Conservation (phyloP, 1,140 invertebrate species). For the Platyura marginata region DNA sequence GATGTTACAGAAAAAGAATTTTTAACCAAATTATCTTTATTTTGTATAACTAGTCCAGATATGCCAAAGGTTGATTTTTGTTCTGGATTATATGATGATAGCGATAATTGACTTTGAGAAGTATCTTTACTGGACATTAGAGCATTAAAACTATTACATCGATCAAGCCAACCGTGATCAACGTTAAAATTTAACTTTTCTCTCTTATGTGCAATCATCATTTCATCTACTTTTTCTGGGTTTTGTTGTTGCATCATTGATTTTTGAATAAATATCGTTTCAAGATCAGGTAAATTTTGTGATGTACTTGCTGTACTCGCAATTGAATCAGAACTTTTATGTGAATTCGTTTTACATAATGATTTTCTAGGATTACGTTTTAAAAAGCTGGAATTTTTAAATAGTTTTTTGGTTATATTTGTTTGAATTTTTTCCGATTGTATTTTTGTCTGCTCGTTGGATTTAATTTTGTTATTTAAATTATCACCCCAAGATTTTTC, state of each 20-base stretch:
- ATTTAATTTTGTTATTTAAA: slow-evolving; percentile 27
- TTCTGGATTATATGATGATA: too few relatives aligned
- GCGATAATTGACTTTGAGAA: too few relatives aligned
- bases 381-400: slow-evolving; percentile 41
- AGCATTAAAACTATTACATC: too few relatives aligned
- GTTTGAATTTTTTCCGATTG: neutral
- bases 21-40: too few relatives aligned
- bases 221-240: neutral
- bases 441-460: neutral
- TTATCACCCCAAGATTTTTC: slow-evolving; percentile 34
- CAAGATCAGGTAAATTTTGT: slow-evolving; percentile 15
- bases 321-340: slow-evolving; percentile 6
- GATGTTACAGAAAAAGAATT: too few relatives aligned
- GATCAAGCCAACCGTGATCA: slow-evolving; percentile 18
- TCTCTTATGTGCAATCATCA: neutral
- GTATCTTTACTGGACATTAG: too few relatives aligned
- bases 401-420: slow-evolving; percentile 31
- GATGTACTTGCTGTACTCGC: neutral
- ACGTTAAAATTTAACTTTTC: slow-evolving; percentile 5
- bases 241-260: slow-evolving; percentile 13
- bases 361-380: slow-evolving; percentile 60
- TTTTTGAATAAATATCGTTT: slow-evolving; percentile 20
- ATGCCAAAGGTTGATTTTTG: too few relatives aligned
- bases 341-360: slow-evolving; percentile 20
- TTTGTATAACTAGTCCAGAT: too few relatives aligned